Percentiles rank a stretch among this genome's conserved stretches.
Evolutionary conservation across 2,113 vertebrate species (phyloP).

Genomic region (Caretta caretta): DNA sequence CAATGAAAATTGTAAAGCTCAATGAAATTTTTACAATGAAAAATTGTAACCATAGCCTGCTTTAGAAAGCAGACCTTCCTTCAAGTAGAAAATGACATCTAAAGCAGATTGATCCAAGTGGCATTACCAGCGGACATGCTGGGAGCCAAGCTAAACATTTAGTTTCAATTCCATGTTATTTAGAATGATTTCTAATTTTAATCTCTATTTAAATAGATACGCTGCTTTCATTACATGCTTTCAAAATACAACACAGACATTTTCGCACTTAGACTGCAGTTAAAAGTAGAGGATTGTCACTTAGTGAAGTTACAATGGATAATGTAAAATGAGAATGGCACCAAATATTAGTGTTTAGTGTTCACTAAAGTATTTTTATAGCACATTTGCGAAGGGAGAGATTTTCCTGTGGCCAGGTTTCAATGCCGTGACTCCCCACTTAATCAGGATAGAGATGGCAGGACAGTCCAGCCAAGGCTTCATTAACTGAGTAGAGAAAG

Average conservation of each 20-base stretch:
- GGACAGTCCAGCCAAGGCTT: neutral
- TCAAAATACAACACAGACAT: neutral
- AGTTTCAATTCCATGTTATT: rapidly evolving
- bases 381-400: no score
- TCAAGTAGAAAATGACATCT: neutral
- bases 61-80: neutral
- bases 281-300: neutral
- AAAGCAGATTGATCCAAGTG: rapidly evolving
- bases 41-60: neutral
- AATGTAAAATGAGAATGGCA: neutral
- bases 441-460: neutral
- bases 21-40: neutral
- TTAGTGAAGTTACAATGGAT: neutral
- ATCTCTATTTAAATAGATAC: neutral
- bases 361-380: neutral
- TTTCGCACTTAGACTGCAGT: neutral
- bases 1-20: neutral
- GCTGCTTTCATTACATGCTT: neutral
- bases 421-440: no score
- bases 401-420: neutral
- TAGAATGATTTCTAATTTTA: rapidly evolving
- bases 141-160: rapidly evolving
- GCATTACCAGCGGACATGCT: rapidly evolving
- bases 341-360: no score
- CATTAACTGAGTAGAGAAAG: neutral